Evolutionary conservation across 1,140 invertebrate species (phyloP), one percentile per base, ranked within the genome.

Genomic region (Homalodisca vitripennis): DNA sequence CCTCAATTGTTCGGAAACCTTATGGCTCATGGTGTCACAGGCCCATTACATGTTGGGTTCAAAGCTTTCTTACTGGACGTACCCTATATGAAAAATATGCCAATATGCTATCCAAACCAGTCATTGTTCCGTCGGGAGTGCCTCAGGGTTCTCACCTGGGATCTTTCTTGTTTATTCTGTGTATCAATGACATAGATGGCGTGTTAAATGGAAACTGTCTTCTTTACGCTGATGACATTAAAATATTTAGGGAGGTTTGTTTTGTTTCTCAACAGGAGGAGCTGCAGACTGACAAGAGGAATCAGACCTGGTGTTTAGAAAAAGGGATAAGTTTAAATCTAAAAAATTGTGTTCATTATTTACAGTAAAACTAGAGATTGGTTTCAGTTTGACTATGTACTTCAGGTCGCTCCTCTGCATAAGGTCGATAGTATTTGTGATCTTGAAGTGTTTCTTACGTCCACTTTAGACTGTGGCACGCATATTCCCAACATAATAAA

Each of bases 121-220:
- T 75, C 31, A 17, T 27, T 27, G 60, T 74, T 1, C 69, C 71
- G 0, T 75, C 73, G 2, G 73, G 76, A 0, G 74, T 76, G n/a
- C 72, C 75, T 1, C 74, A 77, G 63, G 77, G 74, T 0, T 77
- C 75, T 12, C 72, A 75, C 27, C 30, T 78, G 1, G 76, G 71
- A 20, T 76, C 77, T 26, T 41, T 77, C 2, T 32, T 78, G 20
- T 78, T 78, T 70, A 55, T 71, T 12, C 20, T 78, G 20, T 76
- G 74, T 55, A 74, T 78, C 20, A 77, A 77, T 73, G 75, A 78
- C 67, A 73, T 76, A 22, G 24, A 60, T n/a, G 6, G 68, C 26
- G 71, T 71, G 55, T 76, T 79, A 41, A 30, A 53, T 22, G 24
- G 73, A 31, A 69, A 72, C 3, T 71, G 73, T 32, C 31, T 78